Base-by-base conservation (phyloP, 2,113 vertebrate species). In the Salvelinus namaycush region DNA sequence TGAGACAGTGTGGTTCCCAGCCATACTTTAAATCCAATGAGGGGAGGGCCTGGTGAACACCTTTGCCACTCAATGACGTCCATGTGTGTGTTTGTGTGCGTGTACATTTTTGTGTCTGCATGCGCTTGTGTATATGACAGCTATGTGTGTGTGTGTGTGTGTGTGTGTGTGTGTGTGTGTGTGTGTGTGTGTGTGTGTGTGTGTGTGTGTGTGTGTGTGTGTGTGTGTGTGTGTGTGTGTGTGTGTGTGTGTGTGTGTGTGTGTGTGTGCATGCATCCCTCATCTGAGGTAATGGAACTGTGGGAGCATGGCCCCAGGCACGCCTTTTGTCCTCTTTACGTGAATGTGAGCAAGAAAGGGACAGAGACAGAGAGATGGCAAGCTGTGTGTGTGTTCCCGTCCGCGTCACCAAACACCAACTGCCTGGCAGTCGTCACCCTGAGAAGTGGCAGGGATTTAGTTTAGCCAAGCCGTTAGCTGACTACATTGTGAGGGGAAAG, bases 11-110 rank as follows among this genome's bases (percentile, higher is more conserved):
- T 76, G 81, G 87, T 87, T 79, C 66, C 54, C 26, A 76, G 76
- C 72, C 81, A 85, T 88, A 84, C 72, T 84, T 86, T 76, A 74
- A 16, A 77, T 79, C 81, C 86, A 89, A 83, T 86, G 79, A 86
- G 75, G 71, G 79, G 81, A 29, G 78, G 72, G 71, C 70, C 71
- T 73, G 51, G 68, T 73, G 59, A 48, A 80, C 69, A 87, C 79
- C 82, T 34, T 70, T 84, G 82, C 79, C 83, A 74, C 9, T 77
- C 49, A 54, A 18, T 79, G 83, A 68, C 85, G 51, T 81, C 77
- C 64, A 7, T 77, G 84, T 84, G 74, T 68, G 62, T 31, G 48
- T 34, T 13, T 39, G 51, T 64, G 54, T 18, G 54, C 3, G 4
- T 22, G 68, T 44, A 44, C 2, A 44, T 44, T 44, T 44, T 44